Conservation (phyloP, 2,797 vertebrate genomes). For the Margarornis squamiger region DNA sequence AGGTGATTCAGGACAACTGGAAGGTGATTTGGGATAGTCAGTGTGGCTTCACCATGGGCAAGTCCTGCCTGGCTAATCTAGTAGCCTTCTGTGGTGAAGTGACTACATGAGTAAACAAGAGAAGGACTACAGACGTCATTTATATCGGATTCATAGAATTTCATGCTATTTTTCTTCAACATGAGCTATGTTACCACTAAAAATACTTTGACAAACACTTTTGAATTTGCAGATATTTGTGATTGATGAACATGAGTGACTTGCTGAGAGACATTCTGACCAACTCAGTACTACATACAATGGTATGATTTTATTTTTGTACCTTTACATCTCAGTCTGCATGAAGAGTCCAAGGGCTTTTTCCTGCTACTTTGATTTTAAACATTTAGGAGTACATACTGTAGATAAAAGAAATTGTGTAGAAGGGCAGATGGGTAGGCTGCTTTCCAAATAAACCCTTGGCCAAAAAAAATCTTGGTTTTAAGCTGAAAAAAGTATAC, state of each 20-base stretch:
- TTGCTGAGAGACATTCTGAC: background rate
- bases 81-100: background rate
- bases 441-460: background rate
- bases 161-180: background rate
- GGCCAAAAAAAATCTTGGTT: background rate
- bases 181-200: background rate
- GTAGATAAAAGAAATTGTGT: background rate
- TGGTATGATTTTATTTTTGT: background rate
- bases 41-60: no score
- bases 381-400: background rate
- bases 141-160: background rate
- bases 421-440: background rate
- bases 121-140: background rate
- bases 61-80: no score
- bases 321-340: background rate
- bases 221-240: background rate
- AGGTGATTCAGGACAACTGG: background rate
- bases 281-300: background rate
- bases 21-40: background rate
- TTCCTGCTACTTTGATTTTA: background rate
- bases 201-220: background rate
- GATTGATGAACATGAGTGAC: background rate
- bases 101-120: background rate
- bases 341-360: background rate
- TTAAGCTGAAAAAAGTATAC: background rate